Evolutionary conservation across 92 coral and sea anemone genomes (phyloP), one percentile per base, ranked within the genome.

Genomic region (Siderastrea siderea): DNA sequence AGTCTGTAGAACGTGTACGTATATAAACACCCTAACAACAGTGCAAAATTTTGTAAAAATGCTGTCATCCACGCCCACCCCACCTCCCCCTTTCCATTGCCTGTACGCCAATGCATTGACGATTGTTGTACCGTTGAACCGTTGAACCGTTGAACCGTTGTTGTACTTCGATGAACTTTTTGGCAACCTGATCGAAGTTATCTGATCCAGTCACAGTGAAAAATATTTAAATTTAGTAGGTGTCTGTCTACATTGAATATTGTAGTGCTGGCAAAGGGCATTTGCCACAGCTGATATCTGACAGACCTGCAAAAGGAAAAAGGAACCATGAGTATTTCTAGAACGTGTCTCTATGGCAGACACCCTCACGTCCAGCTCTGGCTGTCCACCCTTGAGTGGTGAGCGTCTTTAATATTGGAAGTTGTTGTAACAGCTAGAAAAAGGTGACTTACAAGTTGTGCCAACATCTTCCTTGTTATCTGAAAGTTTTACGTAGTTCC

Each of bases 251-350:
- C 71, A 67, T 48, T 5, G 71, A 26, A 26, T 67, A 14, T 67
- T 67, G 14, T 67, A 11, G 44, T 67, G 71, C 44, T 67, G 48
- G 48, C 48, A 67, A 67, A 67, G 71, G 48, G 71, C 71, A 67
- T 67, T 67, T 67, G 48, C 71, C 14, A 67, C 71, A 38, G 47
- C 71, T 26, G 71, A 67, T 44, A 67, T 38, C 44, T 67, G 47
- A 43, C 71, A 67, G 44, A 67, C 71, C 71, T 3, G 71, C 71
- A 67, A 8, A 59, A 1, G 57, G 57, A 9, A 53, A 53, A 53
- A 53, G 6, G 6, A 53, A 53, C 57, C 57, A 53, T 53, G 57
- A 53, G 57, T 53, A 5, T 53, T 53, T 5, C 57, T 53, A 53
- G 57, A 53, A 53, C 10, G 57, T 64, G 68, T 64, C 16, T 44